Evolutionary conservation across 2,113 vertebrate genomes (phyloP).

Genomic region (Lampris incognitus): DNA sequence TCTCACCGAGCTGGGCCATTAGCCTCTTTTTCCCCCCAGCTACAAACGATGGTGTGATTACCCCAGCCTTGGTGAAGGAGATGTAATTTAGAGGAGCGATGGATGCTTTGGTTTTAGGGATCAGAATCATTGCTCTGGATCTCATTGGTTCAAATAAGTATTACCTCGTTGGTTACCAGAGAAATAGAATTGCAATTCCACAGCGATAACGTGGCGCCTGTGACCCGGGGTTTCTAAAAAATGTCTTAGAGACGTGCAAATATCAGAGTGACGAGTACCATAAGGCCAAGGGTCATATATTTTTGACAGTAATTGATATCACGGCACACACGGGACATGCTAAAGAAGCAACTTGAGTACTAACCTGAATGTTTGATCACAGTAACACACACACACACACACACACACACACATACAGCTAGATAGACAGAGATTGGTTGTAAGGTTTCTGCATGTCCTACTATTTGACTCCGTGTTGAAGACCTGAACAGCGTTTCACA

Average conservation of each 20-base stretch:
- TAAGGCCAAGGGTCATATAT: not conserved
- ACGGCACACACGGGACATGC: not conserved
- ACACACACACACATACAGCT: not conserved
- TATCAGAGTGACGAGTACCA: not conserved
- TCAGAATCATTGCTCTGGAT: not conserved
- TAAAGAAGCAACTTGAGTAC: not conserved
- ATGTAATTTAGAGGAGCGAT: not conserved
- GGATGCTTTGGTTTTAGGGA: not conserved
- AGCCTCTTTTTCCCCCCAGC: too few relatives aligned
- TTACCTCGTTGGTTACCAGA: not conserved
- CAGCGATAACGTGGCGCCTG: not conserved
- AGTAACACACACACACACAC: conserved; percentile 4
- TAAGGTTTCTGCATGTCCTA: not conserved
- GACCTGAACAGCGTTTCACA: not conserved
- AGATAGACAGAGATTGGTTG: not conserved
- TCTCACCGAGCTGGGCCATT: not conserved
- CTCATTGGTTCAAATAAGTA: not conserved
- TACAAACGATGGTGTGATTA: not conserved
- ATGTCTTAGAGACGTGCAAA: not conserved
- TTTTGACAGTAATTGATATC: not conserved
- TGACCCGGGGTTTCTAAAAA: too few relatives aligned
- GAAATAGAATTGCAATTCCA: conserved; percentile 7
- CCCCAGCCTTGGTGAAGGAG: not conserved
- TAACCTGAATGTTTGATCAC: not conserved
- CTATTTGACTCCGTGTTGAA: not conserved